Evolutionary conservation across 1,140 invertebrate species (phyloP).

Genomic region (Anoplophora glabripennis): DNA sequence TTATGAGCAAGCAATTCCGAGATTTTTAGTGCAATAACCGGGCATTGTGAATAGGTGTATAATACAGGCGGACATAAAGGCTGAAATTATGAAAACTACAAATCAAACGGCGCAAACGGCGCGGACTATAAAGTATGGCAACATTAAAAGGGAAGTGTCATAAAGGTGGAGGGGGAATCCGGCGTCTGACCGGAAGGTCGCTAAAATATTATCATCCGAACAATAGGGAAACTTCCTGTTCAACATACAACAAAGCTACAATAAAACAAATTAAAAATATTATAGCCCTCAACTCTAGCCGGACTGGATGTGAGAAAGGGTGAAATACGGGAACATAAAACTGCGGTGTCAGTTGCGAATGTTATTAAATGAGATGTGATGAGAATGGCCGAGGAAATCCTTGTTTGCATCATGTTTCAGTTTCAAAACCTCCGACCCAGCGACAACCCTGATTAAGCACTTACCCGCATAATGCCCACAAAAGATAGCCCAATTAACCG

Average conservation of each 20-base stretch:
- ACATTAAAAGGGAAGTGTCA: conserved; percentile 20
- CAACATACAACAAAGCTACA: conserved; percentile 28
- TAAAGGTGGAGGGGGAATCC: conserved; percentile 22
- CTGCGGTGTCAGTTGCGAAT: conserved; percentile 29
- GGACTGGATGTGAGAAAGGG: conserved; percentile 9
- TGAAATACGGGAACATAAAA: conserved; percentile 30
- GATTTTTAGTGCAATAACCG: conserved; percentile 4
- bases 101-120: conserved; percentile 19
- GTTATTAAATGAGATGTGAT: conserved; percentile 33
- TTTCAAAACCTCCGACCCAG: background rate
- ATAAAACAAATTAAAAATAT: conserved; percentile 35
- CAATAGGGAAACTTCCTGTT: conserved; percentile 28
- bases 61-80: conserved; percentile 14
- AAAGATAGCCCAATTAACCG: too few relatives aligned
- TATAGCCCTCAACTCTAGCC: conserved; percentile 4
- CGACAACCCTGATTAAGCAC: too few relatives aligned
- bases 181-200: conserved; percentile 25
- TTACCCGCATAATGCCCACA: too few relatives aligned
- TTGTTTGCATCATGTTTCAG: conserved; percentile 17
- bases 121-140: conserved; percentile 16
- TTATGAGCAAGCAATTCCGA: background rate
- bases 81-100: conserved; percentile 22
- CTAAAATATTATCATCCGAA: conserved; percentile 32
- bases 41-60: background rate
- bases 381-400: conserved; percentile 34